Evolutionary conservation across 2,113 vertebrate species (phyloP).

Genomic region (Psittacus erithacus): DNA sequence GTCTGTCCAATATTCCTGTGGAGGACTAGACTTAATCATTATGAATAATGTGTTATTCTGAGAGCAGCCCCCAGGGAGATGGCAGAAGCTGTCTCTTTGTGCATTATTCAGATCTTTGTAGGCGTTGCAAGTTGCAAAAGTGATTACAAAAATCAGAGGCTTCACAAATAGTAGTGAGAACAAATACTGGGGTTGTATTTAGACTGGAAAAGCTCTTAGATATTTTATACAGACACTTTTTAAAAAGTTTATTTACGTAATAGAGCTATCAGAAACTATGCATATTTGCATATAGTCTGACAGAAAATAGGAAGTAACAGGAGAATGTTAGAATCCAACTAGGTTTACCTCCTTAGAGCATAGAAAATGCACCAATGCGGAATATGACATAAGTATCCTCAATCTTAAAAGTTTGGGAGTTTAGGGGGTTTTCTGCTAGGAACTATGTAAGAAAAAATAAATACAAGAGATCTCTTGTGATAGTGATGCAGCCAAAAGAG

Average conservation of each 20-base stretch:
- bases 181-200: constrained; percentile 19
- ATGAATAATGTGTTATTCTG: neutral
- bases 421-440: neutral
- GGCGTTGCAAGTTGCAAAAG: neutral
- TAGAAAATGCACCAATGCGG: neutral
- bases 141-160: neutral
- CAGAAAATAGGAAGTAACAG: neutral
- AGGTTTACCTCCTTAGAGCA: neutral
- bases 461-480: neutral
- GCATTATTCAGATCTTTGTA: neutral
- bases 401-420: neutral
- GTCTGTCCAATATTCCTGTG: neutral
- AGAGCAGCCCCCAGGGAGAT: neutral
- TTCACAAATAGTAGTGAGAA: constrained; percentile 6
- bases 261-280: neutral
- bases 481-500: neutral
- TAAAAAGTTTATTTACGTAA: neutral
- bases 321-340: neutral
- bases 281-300: neutral
- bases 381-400: neutral
- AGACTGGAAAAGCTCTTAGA: neutral
- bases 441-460: neutral
- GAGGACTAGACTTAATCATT: neutral
- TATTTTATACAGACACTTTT: neutral
- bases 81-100: neutral